phyloP scores from a whole-genome alignment of 2,113 vertebrate genomes.

The Cyanistes caeruleus region DNA sequence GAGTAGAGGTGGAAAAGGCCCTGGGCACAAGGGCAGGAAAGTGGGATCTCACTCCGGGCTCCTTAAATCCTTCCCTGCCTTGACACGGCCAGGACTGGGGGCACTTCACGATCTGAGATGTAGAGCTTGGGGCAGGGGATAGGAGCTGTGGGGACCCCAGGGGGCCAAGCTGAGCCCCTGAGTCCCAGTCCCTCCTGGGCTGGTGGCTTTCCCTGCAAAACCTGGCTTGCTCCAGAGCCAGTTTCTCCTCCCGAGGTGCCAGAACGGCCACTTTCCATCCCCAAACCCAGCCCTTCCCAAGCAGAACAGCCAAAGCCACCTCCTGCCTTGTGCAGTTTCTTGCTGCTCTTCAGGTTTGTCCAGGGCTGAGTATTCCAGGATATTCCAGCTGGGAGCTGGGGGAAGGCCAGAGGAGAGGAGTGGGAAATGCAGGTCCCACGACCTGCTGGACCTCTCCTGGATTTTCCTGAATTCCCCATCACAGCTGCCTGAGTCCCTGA shows the following conservation, averaged over 20 bases:
- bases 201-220: background rate
- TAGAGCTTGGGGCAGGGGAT: background rate
- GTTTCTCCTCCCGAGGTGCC: background rate
- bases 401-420: background rate
- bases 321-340: background rate
- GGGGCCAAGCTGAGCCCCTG: background rate
- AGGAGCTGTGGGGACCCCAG: background rate
- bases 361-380: background rate
- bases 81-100: background rate
- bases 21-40: background rate
- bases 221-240: background rate
- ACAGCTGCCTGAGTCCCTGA: background rate
- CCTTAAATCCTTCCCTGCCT: background rate
- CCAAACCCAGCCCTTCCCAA: background rate
- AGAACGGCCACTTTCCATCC: fast-evolving
- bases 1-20: background rate
- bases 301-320: background rate
- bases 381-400: background rate
- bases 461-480: background rate
- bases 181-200: background rate
- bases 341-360: background rate
- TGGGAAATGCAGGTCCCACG: background rate
- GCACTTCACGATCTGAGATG: background rate
- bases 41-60: background rate
- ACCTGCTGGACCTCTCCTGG: background rate